These are phyloP conservation scores for Smithornis capensis DNA, from an alignment of 2,113 vertebrate species.

Conservation along the genomic window DNA sequence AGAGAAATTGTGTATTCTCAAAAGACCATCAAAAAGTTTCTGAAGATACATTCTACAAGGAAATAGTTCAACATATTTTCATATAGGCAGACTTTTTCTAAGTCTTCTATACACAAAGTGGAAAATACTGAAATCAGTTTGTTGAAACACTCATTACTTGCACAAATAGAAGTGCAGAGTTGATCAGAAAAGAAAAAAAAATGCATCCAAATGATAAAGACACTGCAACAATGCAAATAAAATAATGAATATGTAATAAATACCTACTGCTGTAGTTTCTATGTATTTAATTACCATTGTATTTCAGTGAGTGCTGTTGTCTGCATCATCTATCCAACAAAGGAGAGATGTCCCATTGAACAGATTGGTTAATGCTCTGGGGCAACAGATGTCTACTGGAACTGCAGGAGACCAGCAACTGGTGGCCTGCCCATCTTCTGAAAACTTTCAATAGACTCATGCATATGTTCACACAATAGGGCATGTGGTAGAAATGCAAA, in stretches of 20 bases:
- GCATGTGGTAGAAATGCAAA: constrained; percentile 82
- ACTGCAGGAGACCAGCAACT: constrained; percentile 92
- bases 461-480: constrained; percentile 84
- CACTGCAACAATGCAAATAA: constrained; percentile 73
- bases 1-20: neutral
- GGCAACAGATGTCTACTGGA: constrained; percentile 95
- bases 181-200: constrained; percentile 11
- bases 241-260: constrained; percentile 92
- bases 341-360: constrained; percentile 81
- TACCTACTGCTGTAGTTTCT: constrained; percentile 73
- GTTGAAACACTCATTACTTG: constrained; percentile 1
- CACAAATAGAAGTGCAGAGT: constrained; percentile 20
- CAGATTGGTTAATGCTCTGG: constrained; percentile 86
- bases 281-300: constrained; percentile 82
- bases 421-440: constrained; percentile 85
- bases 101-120: neutral
- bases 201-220: constrained; percentile 46
- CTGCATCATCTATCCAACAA: constrained; percentile 75
- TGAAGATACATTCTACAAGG: neutral
- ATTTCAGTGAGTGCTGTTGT: constrained; percentile 74
- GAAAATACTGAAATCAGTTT: neutral
- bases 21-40: neutral
- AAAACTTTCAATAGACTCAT: constrained; percentile 84
- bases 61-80: neutral
- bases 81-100: neutral